These are phyloP conservation scores for Doryteuthis pealeii DNA, from an alignment of 1,140 invertebrate genomes.

Conservation along the genomic window DNA sequence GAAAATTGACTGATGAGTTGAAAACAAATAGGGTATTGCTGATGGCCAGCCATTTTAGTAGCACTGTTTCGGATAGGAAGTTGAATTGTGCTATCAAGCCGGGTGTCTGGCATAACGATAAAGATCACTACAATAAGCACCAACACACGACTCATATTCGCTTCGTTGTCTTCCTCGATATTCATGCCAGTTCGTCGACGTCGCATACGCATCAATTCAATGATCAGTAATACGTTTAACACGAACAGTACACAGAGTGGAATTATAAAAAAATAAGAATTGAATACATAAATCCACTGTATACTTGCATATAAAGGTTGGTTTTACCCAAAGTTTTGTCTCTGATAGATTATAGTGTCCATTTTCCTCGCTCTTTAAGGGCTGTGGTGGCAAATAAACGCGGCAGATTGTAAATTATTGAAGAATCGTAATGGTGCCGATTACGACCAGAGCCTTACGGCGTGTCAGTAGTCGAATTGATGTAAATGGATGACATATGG, in stretches of 20 bases:
- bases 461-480: slow-evolving; percentile 43
- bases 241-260: slow-evolving; percentile 36
- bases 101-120: slow-evolving; percentile 52
- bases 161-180: slow-evolving; percentile 51
- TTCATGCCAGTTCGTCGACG: slow-evolving; percentile 39
- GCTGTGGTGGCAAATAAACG: slow-evolving; percentile 42
- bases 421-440: slow-evolving; percentile 37
- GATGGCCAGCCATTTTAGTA: slow-evolving; percentile 45
- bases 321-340: slow-evolving; percentile 44
- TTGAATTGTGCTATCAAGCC: slow-evolving; percentile 52
- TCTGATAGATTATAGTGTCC: slow-evolving; percentile 33
- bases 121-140: slow-evolving; percentile 53
- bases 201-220: slow-evolving; percentile 53
- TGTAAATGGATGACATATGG: slow-evolving; percentile 54
- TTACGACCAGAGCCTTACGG: slow-evolving; percentile 39
- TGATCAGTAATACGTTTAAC: slow-evolving; percentile 43
- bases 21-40: slow-evolving; percentile 49
- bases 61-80: slow-evolving; percentile 32
- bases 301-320: slow-evolving; percentile 38
- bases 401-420: slow-evolving; percentile 54
- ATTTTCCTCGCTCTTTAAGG: background rate
- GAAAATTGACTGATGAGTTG: slow-evolving; percentile 55
- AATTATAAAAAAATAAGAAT: slow-evolving; percentile 49
- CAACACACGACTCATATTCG: slow-evolving; percentile 49
- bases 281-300: slow-evolving; percentile 42